Evolutionary conservation across 2,797 vertebrate genomes (phyloP).

Genomic region (Psittacula echo): DNA sequence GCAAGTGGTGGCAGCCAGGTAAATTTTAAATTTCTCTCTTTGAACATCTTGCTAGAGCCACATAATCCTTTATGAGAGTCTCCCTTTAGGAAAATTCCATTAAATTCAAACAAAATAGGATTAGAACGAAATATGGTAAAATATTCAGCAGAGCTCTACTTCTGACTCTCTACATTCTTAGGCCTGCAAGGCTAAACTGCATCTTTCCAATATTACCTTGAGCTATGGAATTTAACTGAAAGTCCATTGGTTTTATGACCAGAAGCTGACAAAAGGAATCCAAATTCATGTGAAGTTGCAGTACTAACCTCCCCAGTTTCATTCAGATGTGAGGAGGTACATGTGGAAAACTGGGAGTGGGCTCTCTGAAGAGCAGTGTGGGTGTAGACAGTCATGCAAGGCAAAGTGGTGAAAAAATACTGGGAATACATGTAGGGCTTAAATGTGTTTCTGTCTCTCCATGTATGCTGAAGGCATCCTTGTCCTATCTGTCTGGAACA

Average conservation of each 20-base stretch:
- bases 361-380: neutral
- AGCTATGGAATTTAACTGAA: neutral
- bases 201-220: neutral
- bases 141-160: neutral
- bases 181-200: neutral
- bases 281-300: neutral
- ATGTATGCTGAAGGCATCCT: accelerated
- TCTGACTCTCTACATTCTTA: neutral
- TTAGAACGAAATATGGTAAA: neutral
- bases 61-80: neutral
- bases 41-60: neutral
- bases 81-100: neutral
- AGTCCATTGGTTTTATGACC: neutral
- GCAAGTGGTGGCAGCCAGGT: neutral
- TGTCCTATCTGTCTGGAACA: neutral
- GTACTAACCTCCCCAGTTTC: neutral
- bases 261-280: neutral
- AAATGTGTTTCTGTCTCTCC: neutral
- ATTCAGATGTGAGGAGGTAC: neutral
- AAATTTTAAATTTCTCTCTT: neutral
- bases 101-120: neutral
- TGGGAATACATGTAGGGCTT: neutral
- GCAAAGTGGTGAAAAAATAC: neutral
- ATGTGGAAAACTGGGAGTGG: neutral
- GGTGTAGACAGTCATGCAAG: neutral